Base-by-base conservation (phyloP, 2,888 invertebrate genomes). In the Hirtodrosophila trivittata region DNA sequence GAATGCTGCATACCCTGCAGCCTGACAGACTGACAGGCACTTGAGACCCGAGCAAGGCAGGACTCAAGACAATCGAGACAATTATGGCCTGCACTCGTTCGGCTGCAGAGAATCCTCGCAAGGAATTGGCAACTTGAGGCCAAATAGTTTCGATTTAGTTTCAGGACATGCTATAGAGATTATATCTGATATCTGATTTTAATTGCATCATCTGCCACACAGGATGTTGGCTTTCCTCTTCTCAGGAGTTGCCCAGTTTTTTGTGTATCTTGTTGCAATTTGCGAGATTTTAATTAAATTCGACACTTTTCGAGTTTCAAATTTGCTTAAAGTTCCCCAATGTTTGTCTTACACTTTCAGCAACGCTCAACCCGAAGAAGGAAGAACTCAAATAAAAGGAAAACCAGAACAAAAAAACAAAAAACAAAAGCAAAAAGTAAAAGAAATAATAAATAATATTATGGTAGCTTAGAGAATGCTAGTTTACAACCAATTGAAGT, bases 1-100 rank as follows among this genome's bases (percentile, higher is more conserved):
- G 35, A 47, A 47, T 55, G 58, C 50, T 69, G 63, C 63, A 75
- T 51, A 49, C 33, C 43, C 55, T 51, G 54, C 47, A 58, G 71
- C 30, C 64, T 59, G 60, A 56, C 58, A 66, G 49, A 33, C 26
- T 60, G 75, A 45, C 55, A 64, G 55, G 18, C 63, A 52, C 69
- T 63, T 13, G 37, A 55, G 47, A 30, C 16, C 26, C 46, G 46
- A 52, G 33, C 38, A 3, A 13, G 9, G 9, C 33, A 52, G 18
- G 39, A 64, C 39, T 39, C 30, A 30, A 30, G 35, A 47, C 46
- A 63, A 51, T 51, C 50, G 12, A 45, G 60, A 73, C 69, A 69
- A 60, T 59, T 67, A 69, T 69, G 55, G 46, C 37, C 30, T 50
- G 37, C 74, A 56, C 37, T 60, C 39, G 14, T 41, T 26, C 21